Evolutionary conservation across 2,888 invertebrate genomes (phyloP), one percentile per base, ranked within the genome.

Genomic region (Agrilus cyanescens): DNA sequence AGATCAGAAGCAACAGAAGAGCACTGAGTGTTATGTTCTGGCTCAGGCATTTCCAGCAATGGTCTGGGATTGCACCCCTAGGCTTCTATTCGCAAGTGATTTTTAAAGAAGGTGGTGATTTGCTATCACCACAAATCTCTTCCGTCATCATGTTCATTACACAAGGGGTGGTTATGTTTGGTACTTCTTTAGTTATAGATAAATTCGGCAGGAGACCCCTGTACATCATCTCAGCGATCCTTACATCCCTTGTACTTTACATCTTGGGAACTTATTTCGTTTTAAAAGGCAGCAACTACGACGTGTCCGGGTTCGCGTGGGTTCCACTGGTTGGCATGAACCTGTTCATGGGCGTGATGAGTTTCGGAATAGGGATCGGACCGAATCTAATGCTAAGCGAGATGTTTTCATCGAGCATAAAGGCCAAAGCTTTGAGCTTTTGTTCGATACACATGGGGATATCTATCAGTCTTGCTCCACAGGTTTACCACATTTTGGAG

Each of bases 1-100:
- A 64, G n/a, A 72, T 73, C 52, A 67, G 68, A 5, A 72, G 71
- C 0, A 76, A 76, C 53, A 70, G 73, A 48, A 74, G 73, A 62
- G 81, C 81, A 2, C 67, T 82, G 55, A 65, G 73, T 54, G 72
- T 82, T 41, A 70, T 73, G 33, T 56, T 78, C 10, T 71, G 73
- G 13, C 64, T 81, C 5, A 50, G 59, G 25, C 49, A 53, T 2
- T 48, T 59, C 36, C 60, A 61, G 38, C 58, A 59, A 38, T 53
- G 57, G 16, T 56, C 55, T 13, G 61, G 60, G 4, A 49, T 55
- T 31, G 47, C 54, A 4, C 60, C 59, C 4, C 53, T 59, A 37
- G 48, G 47, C 16, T 46, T 54, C 8, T 62, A 61, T 46, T 51
- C 56, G 10, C 60, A 60, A 49, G 50, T 57, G 10, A 57, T 68